Evolutionary conservation across 2,113 vertebrate genomes (phyloP).

Genomic region (Lipotes vexillifer): DNA sequence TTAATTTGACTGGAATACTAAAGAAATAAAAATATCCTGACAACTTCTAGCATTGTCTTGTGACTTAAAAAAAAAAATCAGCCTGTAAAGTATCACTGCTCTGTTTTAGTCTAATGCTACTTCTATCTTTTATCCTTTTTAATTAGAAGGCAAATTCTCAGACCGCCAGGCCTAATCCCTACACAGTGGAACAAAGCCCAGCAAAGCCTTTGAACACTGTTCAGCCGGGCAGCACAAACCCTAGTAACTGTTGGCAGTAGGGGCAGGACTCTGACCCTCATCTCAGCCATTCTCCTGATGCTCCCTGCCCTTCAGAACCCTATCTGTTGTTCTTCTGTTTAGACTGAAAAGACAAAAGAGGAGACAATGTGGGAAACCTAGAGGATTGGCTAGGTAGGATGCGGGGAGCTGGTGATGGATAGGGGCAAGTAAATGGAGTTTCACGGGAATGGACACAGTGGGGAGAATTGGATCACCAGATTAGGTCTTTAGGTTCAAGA

Average conservation of each 20-base stretch:
- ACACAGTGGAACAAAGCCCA: constrained; percentile 98
- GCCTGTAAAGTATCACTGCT: constrained; percentile 94
- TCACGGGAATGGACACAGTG: constrained; percentile 87
- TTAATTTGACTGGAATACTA: constrained; percentile 34
- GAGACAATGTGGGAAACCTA: constrained; percentile 86
- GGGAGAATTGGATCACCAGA: constrained; percentile 89
- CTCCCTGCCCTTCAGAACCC: constrained; percentile 87
- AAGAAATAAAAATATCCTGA: constrained; percentile 81
- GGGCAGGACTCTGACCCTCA: constrained; percentile 87
- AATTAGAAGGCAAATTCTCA: constrained; percentile 99
- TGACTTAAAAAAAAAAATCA: constrained; percentile 82
- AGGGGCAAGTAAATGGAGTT: constrained; percentile 83
- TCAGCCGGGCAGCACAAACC: constrained; percentile 87
- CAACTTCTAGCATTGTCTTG: constrained; percentile 86
- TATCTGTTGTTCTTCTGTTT: constrained; percentile 87
- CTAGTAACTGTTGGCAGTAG: constrained; percentile 88
- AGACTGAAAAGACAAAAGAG: constrained; percentile 84
- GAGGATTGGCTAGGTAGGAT: constrained; percentile 87
- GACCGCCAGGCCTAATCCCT: constrained; percentile 99
- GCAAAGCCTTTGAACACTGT: constrained; percentile 99
- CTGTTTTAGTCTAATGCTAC: constrained; percentile 95
- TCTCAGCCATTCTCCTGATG: constrained; percentile 87
- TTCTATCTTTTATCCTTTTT: constrained; percentile 99
- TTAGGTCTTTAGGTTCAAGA: constrained; percentile 88
- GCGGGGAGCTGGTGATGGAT: constrained; percentile 78